These are phyloP conservation scores for Pteronura brasiliensis DNA, from an alignment of 2,113 vertebrate genomes.

Conservation along the genomic window DNA sequence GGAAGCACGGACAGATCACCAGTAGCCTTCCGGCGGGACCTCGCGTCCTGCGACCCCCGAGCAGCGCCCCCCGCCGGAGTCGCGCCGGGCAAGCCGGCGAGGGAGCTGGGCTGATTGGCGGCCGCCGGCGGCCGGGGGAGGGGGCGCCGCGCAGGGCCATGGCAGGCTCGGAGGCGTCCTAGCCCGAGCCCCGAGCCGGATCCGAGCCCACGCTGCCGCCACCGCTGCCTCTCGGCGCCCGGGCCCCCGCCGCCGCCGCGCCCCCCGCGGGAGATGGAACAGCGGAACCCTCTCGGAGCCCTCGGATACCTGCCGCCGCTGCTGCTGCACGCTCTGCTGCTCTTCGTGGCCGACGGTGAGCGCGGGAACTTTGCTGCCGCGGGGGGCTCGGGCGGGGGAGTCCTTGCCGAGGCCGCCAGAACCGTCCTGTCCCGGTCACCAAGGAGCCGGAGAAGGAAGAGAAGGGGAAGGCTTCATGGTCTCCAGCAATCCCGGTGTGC, in stretches of 20 bases:
- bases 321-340: constrained; percentile 86
- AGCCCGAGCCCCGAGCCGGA: constrained; percentile 52
- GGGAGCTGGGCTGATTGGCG: constrained; percentile 72
- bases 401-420: not conserved
- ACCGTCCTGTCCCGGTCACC: not conserved
- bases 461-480: not conserved
- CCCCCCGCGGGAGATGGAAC: constrained; percentile 90
- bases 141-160: constrained; percentile 60
- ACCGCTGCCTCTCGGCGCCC: constrained; percentile 73
- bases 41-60: not conserved
- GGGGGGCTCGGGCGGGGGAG: not conserved
- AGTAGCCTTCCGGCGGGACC: constrained; percentile 21
- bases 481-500: not conserved
- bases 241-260: constrained; percentile 71
- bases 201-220: constrained; percentile 51
- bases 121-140: constrained; percentile 70
- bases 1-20: not conserved
- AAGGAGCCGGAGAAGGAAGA: not conserved
- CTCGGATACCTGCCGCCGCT: constrained; percentile 90
- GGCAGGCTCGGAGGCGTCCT: constrained; percentile 65
- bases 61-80: constrained; percentile 62
- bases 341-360: constrained; percentile 90
- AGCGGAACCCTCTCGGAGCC: constrained; percentile 85
- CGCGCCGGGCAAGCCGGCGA: constrained; percentile 50
- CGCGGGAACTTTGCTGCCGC: constrained; percentile 74